These are phyloP conservation scores for Diceros bicornis DNA, from an alignment of 2,797 vertebrate genomes.

Conservation along the genomic window DNA sequence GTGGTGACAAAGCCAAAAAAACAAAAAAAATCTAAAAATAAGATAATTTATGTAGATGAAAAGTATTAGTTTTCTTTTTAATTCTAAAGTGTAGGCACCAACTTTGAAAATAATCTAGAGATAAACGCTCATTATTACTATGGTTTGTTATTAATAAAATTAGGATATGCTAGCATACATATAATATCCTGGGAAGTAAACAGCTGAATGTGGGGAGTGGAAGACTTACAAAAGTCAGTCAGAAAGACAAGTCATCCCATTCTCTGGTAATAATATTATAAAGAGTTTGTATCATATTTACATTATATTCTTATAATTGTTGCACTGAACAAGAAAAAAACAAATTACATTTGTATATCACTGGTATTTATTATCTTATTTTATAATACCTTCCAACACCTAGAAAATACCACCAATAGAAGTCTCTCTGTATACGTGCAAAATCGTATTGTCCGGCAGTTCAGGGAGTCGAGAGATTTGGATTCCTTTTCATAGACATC, in stretches of 20 bases:
- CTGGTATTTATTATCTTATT: not conserved
- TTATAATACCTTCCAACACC: constrained; percentile 90
- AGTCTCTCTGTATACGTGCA: constrained; percentile 91
- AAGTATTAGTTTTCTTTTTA: constrained; percentile 28
- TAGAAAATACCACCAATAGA: constrained; percentile 89
- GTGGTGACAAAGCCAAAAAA: not conserved
- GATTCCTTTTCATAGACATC: constrained; percentile 90
- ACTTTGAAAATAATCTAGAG: constrained; percentile 20
- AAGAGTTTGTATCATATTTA: not conserved
- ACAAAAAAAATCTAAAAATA: constrained; percentile 21
- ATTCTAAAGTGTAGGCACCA: not conserved
- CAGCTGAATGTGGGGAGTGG: not conserved
- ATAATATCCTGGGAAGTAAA: not conserved
- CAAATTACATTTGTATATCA: not conserved
- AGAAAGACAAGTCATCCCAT: not conserved
- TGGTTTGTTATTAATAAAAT: not conserved
- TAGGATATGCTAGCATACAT: not conserved
- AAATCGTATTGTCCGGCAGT: constrained; percentile 89
- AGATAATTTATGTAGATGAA: not conserved
- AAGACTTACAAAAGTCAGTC: not conserved
- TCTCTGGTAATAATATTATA: not conserved
- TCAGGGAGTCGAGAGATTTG: constrained; percentile 84
- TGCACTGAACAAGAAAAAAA: not conserved
- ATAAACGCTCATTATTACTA: not conserved
- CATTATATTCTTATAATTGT: not conserved